These are phyloP conservation scores for Alces alces DNA, from an alignment of 2,113 vertebrate species.

Conservation along the genomic window DNA sequence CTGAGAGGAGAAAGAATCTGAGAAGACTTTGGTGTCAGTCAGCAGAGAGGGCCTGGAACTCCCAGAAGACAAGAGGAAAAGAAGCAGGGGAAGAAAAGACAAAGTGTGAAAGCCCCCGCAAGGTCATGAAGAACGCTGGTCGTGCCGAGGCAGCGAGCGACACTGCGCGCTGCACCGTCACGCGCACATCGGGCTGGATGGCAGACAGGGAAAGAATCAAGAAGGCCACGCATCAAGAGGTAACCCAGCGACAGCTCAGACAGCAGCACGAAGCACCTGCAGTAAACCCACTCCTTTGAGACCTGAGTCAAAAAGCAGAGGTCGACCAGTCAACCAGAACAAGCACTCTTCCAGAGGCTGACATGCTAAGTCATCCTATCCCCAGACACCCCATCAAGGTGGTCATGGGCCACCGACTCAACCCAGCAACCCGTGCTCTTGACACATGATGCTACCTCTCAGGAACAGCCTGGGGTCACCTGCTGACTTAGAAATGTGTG, in stretches of 20 bases:
- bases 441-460: background rate
- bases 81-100: slow-evolving; percentile 83
- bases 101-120: slow-evolving; percentile 85
- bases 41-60: slow-evolving; percentile 86
- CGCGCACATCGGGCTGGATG: slow-evolving; percentile 86
- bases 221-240: slow-evolving; percentile 85
- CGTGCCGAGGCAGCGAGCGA: slow-evolving; percentile 83
- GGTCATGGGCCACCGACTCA: fast-evolving
- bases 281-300: slow-evolving; percentile 84
- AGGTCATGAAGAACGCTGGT: slow-evolving; percentile 88
- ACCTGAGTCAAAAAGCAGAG: slow-evolving; percentile 86
- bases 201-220: slow-evolving; percentile 90
- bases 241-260: slow-evolving; percentile 88
- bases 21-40: slow-evolving; percentile 84
- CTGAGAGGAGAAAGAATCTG: slow-evolving; percentile 86
- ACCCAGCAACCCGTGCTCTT: background rate
- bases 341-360: background rate
- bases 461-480: fast-evolving
- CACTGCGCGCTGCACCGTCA: slow-evolving; percentile 81
- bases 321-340: slow-evolving; percentile 66
- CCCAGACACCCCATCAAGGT: background rate
- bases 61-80: slow-evolving; percentile 87
- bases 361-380: background rate
- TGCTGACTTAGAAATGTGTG: background rate
- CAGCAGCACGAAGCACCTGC: slow-evolving; percentile 88